phyloP scores from a whole-genome alignment of 2,797 vertebrate genomes.

The Morelia viridis region DNA sequence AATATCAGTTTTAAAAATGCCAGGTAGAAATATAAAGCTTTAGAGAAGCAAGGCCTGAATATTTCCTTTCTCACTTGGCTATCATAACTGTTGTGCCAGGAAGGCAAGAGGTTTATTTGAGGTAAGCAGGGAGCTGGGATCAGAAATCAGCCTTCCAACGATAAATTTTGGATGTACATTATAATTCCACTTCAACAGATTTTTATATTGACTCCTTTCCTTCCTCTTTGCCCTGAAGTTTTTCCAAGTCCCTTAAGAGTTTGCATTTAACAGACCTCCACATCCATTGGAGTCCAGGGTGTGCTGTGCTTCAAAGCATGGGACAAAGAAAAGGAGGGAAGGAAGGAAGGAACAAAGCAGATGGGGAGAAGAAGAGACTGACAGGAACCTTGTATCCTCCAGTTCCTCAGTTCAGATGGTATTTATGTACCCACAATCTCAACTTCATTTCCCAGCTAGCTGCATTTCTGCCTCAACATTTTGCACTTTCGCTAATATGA shows the following conservation, averaged over 20 bases:
- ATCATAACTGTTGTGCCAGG: neutral
- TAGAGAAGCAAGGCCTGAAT: neutral
- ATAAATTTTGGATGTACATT: neutral
- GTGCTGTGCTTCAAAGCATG: neutral
- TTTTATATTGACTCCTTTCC: neutral
- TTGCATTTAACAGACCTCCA: neutral
- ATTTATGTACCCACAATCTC: neutral
- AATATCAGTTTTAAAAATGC: neutral
- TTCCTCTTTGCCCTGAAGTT: neutral
- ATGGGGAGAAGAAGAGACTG: neutral
- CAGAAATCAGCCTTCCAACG: neutral
- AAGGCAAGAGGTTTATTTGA: neutral
- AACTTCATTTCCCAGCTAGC: neutral
- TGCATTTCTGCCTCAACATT: neutral
- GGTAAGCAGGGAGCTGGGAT: neutral
- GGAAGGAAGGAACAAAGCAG: neutral
- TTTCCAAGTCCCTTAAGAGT: neutral
- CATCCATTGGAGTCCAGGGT: neutral
- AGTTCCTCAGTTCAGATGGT: neutral
- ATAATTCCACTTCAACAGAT: neutral
- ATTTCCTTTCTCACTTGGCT: neutral
- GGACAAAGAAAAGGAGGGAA: too few species aligned
- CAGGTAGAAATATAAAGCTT: neutral
- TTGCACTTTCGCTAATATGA: neutral
- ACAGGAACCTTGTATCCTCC: neutral